Conservation (phyloP, 2,888 invertebrate genomes). For the Rhagonycha fulva region DNA sequence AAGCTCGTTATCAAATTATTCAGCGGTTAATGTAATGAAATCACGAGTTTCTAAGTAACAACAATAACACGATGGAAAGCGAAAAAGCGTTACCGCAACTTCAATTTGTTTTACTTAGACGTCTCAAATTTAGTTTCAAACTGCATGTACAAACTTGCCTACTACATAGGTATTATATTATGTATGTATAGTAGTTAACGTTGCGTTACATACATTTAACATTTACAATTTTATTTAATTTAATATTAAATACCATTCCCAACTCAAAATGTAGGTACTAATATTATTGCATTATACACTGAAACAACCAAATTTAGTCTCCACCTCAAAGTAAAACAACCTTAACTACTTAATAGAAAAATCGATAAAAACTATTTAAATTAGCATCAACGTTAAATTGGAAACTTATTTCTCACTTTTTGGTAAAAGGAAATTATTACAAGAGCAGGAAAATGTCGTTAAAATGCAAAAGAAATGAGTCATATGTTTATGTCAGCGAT, state of each 20-base stretch:
- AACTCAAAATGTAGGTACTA: not conserved
- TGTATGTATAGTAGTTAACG: constrained; percentile 24
- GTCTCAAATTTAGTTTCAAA: constrained; percentile 22
- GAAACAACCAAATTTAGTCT: not conserved
- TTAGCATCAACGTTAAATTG: not conserved
- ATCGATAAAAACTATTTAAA: not conserved
- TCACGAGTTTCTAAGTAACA: constrained; percentile 41
- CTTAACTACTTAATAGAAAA: not conserved
- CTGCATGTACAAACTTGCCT: constrained; percentile 10
- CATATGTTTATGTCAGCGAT: constrained; percentile 28
- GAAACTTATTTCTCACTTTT: not conserved
- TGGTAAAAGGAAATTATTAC: constrained; percentile 9
- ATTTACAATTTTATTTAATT: not conserved
- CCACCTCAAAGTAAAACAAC: not conserved
- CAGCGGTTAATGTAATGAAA: constrained; percentile 47
- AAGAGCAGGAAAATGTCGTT: constrained; percentile 19
- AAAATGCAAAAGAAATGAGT: constrained; percentile 24
- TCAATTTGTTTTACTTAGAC: constrained; percentile 32
- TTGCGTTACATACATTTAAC: constrained; percentile 18
- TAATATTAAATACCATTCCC: not conserved
- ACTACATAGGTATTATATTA: constrained; percentile 6
- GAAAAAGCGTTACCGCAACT: constrained; percentile 29
- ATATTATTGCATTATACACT: not conserved
- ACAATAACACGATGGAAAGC: constrained; percentile 35
- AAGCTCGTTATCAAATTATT: constrained; percentile 47